Evolutionary conservation across 2,113 vertebrate species (phyloP).

Genomic region (Hemichromis elongatus): DNA sequence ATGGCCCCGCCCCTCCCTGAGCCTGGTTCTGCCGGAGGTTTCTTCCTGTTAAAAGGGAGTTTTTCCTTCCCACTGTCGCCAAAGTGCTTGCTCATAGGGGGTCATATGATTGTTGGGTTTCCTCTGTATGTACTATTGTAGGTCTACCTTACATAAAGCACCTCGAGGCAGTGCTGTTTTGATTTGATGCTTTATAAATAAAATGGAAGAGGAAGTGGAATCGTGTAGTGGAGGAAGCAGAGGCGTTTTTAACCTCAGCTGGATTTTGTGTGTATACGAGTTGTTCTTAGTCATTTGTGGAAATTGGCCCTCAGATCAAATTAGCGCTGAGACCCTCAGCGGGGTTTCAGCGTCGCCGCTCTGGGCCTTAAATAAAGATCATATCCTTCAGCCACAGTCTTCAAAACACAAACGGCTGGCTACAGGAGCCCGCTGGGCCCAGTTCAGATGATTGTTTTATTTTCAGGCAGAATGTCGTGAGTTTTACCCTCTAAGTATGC

Average conservation of each 20-base stretch:
- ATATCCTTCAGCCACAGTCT: not conserved
- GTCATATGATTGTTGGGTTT: no score
- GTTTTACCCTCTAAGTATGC: not conserved
- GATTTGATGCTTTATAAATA: not conserved
- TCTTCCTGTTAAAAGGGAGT: not conserved
- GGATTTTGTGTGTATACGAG: not conserved
- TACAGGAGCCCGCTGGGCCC: not conserved
- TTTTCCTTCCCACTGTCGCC: not conserved
- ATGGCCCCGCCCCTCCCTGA: not conserved
- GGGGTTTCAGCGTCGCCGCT: not conserved
- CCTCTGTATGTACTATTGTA: accelerated
- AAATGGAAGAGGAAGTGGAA: not conserved
- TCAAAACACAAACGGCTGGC: not conserved
- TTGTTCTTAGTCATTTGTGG: not conserved
- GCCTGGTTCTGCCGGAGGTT: not conserved
- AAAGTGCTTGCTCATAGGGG: not conserved
- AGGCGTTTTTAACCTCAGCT: not conserved
- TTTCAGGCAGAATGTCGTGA: not conserved
- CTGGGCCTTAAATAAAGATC: not conserved
- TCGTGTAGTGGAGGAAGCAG: not conserved
- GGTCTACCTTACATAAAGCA: accelerated
- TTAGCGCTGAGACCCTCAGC: not conserved
- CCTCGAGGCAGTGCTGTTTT: not conserved
- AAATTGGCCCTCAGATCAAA: not conserved
- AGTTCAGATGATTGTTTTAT: not conserved